Evolutionary conservation across 2,888 invertebrate species (phyloP).

Genomic region (Argyra leucocephala): DNA sequence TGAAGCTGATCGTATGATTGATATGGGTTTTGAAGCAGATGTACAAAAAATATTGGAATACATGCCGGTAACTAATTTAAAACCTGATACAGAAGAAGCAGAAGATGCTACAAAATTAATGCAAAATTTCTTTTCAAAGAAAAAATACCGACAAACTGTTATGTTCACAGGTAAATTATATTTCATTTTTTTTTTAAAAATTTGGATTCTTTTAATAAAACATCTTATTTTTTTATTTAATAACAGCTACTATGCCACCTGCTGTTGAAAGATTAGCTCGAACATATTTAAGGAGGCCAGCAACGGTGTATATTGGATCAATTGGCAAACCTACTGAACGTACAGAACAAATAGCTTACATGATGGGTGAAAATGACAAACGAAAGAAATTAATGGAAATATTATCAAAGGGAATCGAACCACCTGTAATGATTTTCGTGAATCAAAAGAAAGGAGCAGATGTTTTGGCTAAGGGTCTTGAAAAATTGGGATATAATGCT

Average conservation of each 20-base stretch:
- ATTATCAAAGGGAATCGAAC: conserved; percentile 79
- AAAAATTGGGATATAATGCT: conserved; percentile 93
- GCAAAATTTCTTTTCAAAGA: conserved; percentile 89
- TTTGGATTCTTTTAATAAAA: too few relatives aligned
- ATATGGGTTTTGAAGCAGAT: conserved; percentile 99
- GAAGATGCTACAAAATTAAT: conserved; percentile 86
- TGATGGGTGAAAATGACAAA: conserved; percentile 93
- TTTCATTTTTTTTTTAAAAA: conserved; percentile 4
- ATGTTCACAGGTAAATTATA: conserved; percentile 83
- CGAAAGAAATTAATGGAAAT: conserved; percentile 92
- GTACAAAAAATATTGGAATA: conserved; percentile 96
- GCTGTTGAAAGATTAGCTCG: conserved; percentile 94
- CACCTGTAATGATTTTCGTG: conserved; percentile 98
- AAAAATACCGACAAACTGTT: conserved; percentile 95
- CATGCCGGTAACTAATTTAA: conserved; percentile 95
- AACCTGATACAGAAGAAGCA: conserved; percentile 96
- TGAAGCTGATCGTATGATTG: conserved; percentile 99
- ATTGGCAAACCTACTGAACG: conserved; percentile 95
- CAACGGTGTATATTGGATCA: conserved; percentile 95
- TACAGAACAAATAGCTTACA: conserved; percentile 93
- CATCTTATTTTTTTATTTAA: too few relatives aligned
- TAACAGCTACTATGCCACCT: conserved; percentile 99
- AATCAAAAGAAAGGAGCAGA: conserved; percentile 99
- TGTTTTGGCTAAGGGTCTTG: conserved; percentile 90
- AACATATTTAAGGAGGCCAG: conserved; percentile 87